Percentiles rank a stretch among this genome's conserved stretches.
Conservation (phyloP, 2,888 invertebrate species). For the Drosophila neonasuta region DNA sequence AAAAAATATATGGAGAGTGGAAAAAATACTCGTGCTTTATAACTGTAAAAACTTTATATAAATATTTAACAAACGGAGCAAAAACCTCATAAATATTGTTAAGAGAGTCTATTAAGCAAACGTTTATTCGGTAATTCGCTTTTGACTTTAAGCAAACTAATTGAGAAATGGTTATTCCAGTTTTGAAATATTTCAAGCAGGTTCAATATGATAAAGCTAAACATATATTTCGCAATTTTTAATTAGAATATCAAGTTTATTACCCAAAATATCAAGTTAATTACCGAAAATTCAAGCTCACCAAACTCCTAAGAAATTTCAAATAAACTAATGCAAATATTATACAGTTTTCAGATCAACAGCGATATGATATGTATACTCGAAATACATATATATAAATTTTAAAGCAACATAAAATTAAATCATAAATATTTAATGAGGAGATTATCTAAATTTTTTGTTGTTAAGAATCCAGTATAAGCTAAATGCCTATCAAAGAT, state of each 20-base stretch:
- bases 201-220: not conserved
- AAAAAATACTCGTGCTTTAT: slow-evolving; percentile 1
- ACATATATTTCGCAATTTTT: not conserved
- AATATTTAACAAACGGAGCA: slow-evolving; percentile 4
- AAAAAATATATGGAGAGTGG: slow-evolving; percentile 9
- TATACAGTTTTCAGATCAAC: not conserved
- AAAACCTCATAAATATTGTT: not conserved
- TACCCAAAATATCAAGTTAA: not conserved
- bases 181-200: no score
- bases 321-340: not conserved
- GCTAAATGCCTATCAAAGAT: not conserved
- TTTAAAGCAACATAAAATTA: not conserved
- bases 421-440: slow-evolving; percentile 1
- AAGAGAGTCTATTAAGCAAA: not conserved
- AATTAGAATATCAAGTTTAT: not conserved
- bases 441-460: not conserved
- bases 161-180: no score
- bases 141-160: no score
- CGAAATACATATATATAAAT: not conserved
- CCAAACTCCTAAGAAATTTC: not conserved
- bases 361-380: not conserved
- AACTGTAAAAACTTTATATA: slow-evolving; percentile 15
- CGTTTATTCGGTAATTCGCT: no score
- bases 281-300: not conserved
- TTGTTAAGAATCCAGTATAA: not conserved